Base-by-base conservation (phyloP, 2,888 invertebrate genomes). In the Malthinus flaveolus region DNA sequence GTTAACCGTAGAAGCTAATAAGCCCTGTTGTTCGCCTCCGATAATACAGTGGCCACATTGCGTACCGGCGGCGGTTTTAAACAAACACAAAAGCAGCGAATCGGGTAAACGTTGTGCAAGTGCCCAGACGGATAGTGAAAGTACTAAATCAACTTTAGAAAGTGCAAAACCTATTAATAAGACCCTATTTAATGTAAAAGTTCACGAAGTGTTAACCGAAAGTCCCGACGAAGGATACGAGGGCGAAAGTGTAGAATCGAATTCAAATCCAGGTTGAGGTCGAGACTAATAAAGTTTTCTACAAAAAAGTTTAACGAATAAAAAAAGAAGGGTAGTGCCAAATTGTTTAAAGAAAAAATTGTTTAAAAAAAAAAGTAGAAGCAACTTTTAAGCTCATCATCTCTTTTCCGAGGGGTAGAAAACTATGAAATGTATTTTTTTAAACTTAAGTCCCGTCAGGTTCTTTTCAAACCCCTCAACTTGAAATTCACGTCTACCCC, bases 211-310 rank as follows among this genome's bases (percentile, higher is more conserved):
- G n/a, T 68, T 83, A 69, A 88, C 90, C 11, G 92, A 92, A 72
- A 92, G 91, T 78, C 91, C 92, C 34, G 93, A 93, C 75, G 93
- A 93, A 78, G 93, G 92, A 11, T 93, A 93, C 77, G 93, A 91
- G 52, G 93, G 92, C 35, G 93, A 92, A 47, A 56, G 56, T 34
- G 56, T 49, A 33, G 60, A 60, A 50, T 56, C 56, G 39, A 56
- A 48, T 15, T 60, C 60, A 35, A 60, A 60, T 47, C 60, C 60
- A n/a, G 52, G 60, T 23, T 60, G 51, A 60, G 36, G 45, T 50
- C 42, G 32, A 50, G 49, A 59, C 31, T 34, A 42, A 33, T 44
- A 49, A 49, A 47, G 35, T n/a, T n/a, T n/a, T n/a, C n/a, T 46
- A 45, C 47, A 49, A 49, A 59, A 55, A 33, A 46, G 49, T 50